phyloP scores from a whole-genome alignment of 2,113 vertebrate genomes.

The Pterophyllum scalare region DNA sequence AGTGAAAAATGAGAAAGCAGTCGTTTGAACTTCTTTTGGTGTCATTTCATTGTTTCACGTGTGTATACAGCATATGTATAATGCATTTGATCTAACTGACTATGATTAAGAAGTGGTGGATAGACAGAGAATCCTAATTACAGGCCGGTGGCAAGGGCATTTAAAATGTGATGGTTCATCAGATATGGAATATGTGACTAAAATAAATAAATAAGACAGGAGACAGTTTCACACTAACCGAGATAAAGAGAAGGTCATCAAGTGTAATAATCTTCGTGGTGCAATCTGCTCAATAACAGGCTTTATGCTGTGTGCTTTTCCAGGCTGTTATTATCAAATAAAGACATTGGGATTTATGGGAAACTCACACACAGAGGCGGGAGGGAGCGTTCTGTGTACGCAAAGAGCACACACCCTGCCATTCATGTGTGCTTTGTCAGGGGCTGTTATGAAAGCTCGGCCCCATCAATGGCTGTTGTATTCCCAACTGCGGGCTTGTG shows the following conservation, averaged over 20 bases:
- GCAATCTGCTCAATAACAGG: slow-evolving; percentile 3
- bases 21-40: slow-evolving; percentile 19
- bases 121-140: slow-evolving; percentile 39
- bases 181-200: neutral
- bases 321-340: slow-evolving; percentile 44
- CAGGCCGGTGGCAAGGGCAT: neutral
- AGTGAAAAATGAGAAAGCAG: neutral
- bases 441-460: slow-evolving; percentile 40
- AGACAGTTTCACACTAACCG: slow-evolving; percentile 34
- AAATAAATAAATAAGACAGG: neutral
- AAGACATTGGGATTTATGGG: slow-evolving; percentile 17
- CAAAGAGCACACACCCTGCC: slow-evolving; percentile 35
- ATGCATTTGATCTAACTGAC: slow-evolving; percentile 39
- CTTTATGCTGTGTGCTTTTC: slow-evolving; percentile 29
- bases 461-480: slow-evolving; percentile 30
- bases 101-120: slow-evolving; percentile 46
- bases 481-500: slow-evolving; percentile 19
- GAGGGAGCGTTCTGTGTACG: slow-evolving; percentile 19
- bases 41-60: neutral
- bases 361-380: slow-evolving; percentile 28
- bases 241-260: slow-evolving; percentile 44
- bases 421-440: slow-evolving; percentile 43
- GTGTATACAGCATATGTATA: neutral
- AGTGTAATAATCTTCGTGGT: slow-evolving; percentile 17
- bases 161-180: slow-evolving; percentile 40